Base-by-base conservation (phyloP, 1,140 invertebrate species). In the Drosophila virilis region DNA sequence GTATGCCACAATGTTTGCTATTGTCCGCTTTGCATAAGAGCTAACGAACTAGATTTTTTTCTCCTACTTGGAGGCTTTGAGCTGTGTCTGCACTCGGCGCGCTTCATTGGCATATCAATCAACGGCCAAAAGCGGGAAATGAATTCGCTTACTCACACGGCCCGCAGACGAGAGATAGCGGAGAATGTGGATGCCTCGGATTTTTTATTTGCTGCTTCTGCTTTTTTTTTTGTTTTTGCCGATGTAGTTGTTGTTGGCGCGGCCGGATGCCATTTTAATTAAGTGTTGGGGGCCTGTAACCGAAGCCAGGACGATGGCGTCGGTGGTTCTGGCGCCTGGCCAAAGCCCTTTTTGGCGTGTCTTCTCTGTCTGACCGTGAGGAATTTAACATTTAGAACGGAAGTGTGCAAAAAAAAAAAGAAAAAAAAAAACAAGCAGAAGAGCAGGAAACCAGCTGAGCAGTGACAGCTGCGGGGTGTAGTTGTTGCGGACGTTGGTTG, bases 81-180 rank as follows among this genome's bases (percentile, higher is more conserved):
- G 54, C 62, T 62, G 50, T 67, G 64, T 50, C 68, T 70, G 75
- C 69, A 74, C 76, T 76, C 38, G 74, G 67, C 67, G 54, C 70
- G 82, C 76, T 88, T 83, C 82, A 79, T 88, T 86, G 82, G 83
- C 79, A 88, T 86, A 86, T 86, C 82, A 86, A 86, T 86, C 82
- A 86, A 88, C 79, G 79, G 76, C 72, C 71, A 70, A 88, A 88
- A 88, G 72, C 76, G 83, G 82, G 68, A 88, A 85, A 88, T 86
- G 76, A 88, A 86, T 83, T 88, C 79, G 73, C 76, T 86, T 86
- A 80, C 80, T 84, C 81, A 85, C 81, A 85, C 80, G 65, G 59
- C 52, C 43, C 58, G 65, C 74, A 64, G 77, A 42, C 62, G 52
- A 50, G 58, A 50, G 72, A 64, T 40, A 61, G 58, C 62, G 51